Base-by-base conservation (phyloP, 2,797 vertebrate genomes). In the Taeniopygia guttata region DNA sequence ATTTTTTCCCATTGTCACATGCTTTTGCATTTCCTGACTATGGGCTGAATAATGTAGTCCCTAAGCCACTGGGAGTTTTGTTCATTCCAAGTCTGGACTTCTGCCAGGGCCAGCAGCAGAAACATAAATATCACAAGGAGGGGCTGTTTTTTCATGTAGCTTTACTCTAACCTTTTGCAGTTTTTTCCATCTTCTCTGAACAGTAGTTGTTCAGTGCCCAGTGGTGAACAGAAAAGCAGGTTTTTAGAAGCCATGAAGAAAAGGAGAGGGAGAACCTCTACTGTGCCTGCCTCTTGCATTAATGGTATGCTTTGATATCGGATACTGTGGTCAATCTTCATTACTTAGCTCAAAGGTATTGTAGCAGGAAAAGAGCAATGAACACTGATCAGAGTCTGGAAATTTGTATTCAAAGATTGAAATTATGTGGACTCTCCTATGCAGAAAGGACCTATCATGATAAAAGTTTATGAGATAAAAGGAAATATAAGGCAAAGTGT, bases 51-150 rank as follows among this genome's bases (percentile, higher is more conserved):
- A 48, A 85, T 67, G 56, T 27, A 84, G 70, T 89, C 45, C 80
- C n/a, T 90, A 89, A 94, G 40, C 83, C 91, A 77, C 68, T 74
- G 83, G 74, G 86, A 94, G 74, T 89, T 96, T 84, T 58, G 80
- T 93, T 94, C 94, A 72, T 93, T 94, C 84, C 74, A 88, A 83
- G 64, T 80, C 72, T 96, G 95, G 95, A 68, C 18, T 64, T 75
- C 42, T 72, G 77, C 95, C 95, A 94, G 83, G 15, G 84, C 90
- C 92, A 93, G 94, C 70, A 94, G 90, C 96, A 96, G 91, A 95
- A 96, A 96, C 60, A 93, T 60, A 96, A 97, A 94, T 97, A 95
- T 94, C 93, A 90, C 87, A 95, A 90, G 95, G 96, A 94, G 93
- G 62, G 91, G 88, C 80, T 94, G 80, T 27, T 88, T 91, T 87